These are phyloP conservation scores for Melanogrammus aeglefinus DNA, from an alignment of 2,797 vertebrate genomes.

Conservation along the genomic window DNA sequence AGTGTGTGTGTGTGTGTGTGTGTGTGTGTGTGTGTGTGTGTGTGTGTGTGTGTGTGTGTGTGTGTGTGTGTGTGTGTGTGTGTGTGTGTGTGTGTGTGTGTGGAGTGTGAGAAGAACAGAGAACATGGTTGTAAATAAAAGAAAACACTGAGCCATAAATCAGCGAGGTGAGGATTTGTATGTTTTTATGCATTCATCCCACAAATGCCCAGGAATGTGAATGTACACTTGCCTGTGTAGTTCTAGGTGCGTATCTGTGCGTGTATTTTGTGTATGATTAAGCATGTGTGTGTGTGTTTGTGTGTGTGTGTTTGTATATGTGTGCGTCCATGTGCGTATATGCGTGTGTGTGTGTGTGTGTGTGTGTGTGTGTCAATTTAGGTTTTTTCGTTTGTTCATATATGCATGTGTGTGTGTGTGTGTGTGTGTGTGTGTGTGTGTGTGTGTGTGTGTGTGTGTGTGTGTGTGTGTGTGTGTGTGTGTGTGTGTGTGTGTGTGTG, in stretches of 20 bases:
- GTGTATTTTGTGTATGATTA: neutral
- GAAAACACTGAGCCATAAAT: conserved; percentile 27
- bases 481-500: conserved; percentile 16
- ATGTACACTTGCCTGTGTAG: neutral
- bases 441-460: neutral
- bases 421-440: neutral
- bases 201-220: neutral
- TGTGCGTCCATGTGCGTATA: neutral
- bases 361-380: neutral
- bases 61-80: no score
- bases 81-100: neutral
- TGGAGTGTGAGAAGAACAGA: conserved; percentile 34
- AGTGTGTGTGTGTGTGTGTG: no score
- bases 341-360: neutral
- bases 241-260: neutral
- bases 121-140: conserved; percentile 9
- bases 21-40: no score
- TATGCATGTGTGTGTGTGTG: neutral
- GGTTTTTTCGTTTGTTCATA: no score
- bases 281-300: no score
- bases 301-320: neutral
- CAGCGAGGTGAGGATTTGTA: no score
- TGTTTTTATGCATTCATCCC: no score
- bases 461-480: conserved; percentile 11
- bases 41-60: neutral